phyloP scores from a whole-genome alignment of 2,113 vertebrate genomes.

The Melanerpes aurifrons region DNA sequence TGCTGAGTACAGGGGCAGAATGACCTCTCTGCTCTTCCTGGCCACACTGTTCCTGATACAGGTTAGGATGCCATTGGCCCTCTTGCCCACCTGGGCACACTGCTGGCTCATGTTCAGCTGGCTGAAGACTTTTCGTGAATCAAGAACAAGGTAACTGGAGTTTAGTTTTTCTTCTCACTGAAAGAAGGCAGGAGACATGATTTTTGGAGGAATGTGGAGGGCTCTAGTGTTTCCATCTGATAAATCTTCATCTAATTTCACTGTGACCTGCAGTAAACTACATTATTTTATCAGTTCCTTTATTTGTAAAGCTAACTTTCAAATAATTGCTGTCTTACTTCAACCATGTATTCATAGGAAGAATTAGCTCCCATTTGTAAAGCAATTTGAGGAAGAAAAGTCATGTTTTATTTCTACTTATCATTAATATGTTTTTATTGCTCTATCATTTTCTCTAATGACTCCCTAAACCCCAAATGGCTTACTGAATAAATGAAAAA shows the following conservation, averaged over 20 bases:
- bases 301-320: background rate
- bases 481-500: constrained; percentile 43
- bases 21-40: too few relatives aligned
- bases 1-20: too few relatives aligned
- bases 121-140: background rate
- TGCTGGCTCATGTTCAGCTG: too few relatives aligned
- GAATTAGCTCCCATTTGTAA: background rate
- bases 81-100: too few relatives aligned
- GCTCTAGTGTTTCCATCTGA: background rate
- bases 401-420: constrained; percentile 17
- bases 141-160: background rate
- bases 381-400: background rate
- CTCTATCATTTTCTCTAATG: constrained; percentile 34
- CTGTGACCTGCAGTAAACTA: background rate
- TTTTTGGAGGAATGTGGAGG: background rate
- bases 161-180: background rate
- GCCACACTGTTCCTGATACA: too few relatives aligned
- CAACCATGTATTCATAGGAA: background rate
- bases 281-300: background rate
- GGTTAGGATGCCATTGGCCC: too few relatives aligned
- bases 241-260: background rate
- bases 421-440: constrained; percentile 45
- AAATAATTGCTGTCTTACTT: background rate
- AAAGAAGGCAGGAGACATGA: background rate
- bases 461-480: constrained; percentile 9